Conservation (phyloP, 2,113 vertebrate species). For the Sorex fumeus region DNA sequence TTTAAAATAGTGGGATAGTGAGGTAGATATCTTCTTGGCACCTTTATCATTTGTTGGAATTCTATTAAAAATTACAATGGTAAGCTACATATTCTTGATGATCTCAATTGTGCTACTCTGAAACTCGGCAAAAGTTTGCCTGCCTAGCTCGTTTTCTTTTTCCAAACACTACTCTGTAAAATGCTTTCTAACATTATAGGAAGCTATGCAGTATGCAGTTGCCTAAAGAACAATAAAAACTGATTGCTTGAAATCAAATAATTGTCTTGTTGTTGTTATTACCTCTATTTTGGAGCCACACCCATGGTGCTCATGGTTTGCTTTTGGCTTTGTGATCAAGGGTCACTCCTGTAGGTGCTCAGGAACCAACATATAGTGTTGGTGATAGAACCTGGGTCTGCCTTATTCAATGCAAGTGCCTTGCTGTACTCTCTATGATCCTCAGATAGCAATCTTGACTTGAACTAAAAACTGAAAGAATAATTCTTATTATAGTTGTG, state of each 20-base stretch:
- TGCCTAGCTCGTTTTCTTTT: neutral
- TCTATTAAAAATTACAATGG: neutral
- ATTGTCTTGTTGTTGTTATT: too few relatives aligned
- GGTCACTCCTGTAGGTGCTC: too few relatives aligned
- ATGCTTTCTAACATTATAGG: neutral
- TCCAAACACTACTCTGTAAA: neutral
- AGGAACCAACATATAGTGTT: too few relatives aligned
- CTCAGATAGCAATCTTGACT: too few relatives aligned
- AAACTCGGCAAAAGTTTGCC: neutral
- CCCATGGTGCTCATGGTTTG: too few relatives aligned
- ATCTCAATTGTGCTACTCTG: neutral
- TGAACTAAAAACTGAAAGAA: too few relatives aligned
- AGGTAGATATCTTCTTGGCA: neutral
- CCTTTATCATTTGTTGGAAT: neutral
- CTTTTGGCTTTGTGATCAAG: too few relatives aligned
- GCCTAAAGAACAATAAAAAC: constrained; percentile 16
- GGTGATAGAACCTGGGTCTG: too few relatives aligned
- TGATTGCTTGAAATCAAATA: neutral
- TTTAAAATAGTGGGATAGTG: neutral
- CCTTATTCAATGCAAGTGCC: too few relatives aligned
- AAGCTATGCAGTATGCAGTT: neutral
- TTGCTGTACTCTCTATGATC: too few relatives aligned
- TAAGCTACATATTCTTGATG: neutral
- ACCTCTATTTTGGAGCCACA: too few relatives aligned
- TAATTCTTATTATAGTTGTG: too few relatives aligned